A percentile compares a stretch with the other conserved stretches of the same genome.
phyloP scores from a whole-genome alignment of 30 jellyfish, hydroid and myxozoan species.

The Rhopilema esculentum region DNA sequence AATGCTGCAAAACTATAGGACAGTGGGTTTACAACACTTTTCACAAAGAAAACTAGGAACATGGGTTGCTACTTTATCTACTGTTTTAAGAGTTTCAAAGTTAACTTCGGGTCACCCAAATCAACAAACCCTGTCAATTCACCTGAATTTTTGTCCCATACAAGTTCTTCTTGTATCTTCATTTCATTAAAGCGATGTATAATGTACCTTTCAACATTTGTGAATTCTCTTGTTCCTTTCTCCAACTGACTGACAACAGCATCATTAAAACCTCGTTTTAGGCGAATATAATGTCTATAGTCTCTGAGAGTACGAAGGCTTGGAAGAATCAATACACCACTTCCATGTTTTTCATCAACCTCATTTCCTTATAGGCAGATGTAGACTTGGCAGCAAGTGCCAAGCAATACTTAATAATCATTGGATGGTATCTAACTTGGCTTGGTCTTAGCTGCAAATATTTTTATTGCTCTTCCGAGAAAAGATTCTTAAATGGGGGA shows the following conservation, averaged over 20 bases:
- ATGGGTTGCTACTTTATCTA: slow-evolving; percentile 64
- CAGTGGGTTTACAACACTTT: slow-evolving; percentile 53
- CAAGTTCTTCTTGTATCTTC: slow-evolving; percentile 74
- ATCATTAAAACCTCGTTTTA: slow-evolving; percentile 52
- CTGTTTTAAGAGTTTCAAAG: slow-evolving; percentile 43
- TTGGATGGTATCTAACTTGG: slow-evolving; percentile 66
- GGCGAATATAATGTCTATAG: slow-evolving; percentile 21
- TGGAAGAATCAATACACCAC: slow-evolving; percentile 60
- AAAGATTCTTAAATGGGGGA: slow-evolving; percentile 37
- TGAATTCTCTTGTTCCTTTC: slow-evolving; percentile 28
- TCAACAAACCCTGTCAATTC: slow-evolving; percentile 77
- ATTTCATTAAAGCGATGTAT: slow-evolving; percentile 69
- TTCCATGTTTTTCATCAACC: slow-evolving; percentile 39
- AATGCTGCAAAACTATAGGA: slow-evolving; percentile 62
- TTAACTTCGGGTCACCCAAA: slow-evolving; percentile 62
- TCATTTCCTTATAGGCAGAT: slow-evolving; percentile 44
- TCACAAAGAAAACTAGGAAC: slow-evolving; percentile 58
- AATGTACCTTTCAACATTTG: slow-evolving; percentile 44
- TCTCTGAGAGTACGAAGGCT: slow-evolving; percentile 62
- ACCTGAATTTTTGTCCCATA: slow-evolving; percentile 76
- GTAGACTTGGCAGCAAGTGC: slow-evolving; percentile 65
- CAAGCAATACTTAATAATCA: slow-evolving; percentile 70
- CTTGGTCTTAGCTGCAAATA: slow-evolving; percentile 32
- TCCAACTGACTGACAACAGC: slow-evolving; percentile 40
- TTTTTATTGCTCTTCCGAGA: slow-evolving; percentile 61